These are phyloP conservation scores for Leucophora obtusa DNA, from an alignment of 2,888 invertebrate genomes.

Conservation along the genomic window DNA sequence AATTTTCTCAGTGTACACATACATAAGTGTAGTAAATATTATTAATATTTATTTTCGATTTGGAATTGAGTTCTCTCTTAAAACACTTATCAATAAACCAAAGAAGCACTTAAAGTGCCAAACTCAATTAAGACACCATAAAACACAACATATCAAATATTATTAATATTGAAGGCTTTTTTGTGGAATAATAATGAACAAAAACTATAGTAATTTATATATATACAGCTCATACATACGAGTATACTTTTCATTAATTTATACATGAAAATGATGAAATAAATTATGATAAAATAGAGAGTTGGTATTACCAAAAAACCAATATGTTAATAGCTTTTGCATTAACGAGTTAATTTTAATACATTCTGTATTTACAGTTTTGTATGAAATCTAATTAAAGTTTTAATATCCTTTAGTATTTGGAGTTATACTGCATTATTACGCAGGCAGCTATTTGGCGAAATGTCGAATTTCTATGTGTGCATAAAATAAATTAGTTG, in stretches of 20 bases:
- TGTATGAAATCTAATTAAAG: too few species aligned
- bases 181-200: background rate
- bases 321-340: slow-evolving; percentile 28
- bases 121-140: slow-evolving; percentile 49
- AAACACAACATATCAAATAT: slow-evolving; percentile 13
- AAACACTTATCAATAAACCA: slow-evolving; percentile 48
- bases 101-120: slow-evolving; percentile 56
- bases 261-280: background rate
- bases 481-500: too few species aligned
- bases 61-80: slow-evolving; percentile 30
- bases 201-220: too few species aligned
- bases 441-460: too few species aligned
- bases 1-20: too few species aligned
- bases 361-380: background rate
- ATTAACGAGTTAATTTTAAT: slow-evolving; percentile 19
- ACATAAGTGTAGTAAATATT: background rate
- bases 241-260: background rate
- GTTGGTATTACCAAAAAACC: slow-evolving; percentile 11
- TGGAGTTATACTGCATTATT: too few species aligned
- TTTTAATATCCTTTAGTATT: too few species aligned
- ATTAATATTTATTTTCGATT: slow-evolving; percentile 26
- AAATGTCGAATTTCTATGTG: too few species aligned
- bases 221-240: background rate
- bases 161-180: slow-evolving; percentile 2
- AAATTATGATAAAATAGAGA: background rate